phyloP scores from a whole-genome alignment of 2,888 invertebrate species.

The Tubulanus polymorphus region DNA sequence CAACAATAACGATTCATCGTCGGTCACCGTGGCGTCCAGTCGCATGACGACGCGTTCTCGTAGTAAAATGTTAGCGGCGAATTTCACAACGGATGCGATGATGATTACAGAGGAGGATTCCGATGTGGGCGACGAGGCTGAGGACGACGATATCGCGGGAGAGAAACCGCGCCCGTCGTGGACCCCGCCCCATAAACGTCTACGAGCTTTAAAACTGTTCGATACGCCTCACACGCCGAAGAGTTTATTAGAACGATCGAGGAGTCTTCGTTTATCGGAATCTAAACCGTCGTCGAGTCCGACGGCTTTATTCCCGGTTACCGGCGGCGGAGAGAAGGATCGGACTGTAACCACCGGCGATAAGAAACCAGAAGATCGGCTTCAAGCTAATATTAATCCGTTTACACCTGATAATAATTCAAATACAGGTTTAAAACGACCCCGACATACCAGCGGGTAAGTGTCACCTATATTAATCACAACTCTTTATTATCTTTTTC shows the following conservation, averaged over 20 bases:
- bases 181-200: conserved; percentile 56
- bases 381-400: conserved; percentile 70
- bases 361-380: no score
- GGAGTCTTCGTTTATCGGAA: no score
- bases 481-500: no score
- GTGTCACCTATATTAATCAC: no score
- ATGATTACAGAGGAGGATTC: background rate
- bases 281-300: background rate
- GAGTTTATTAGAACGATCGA: conserved; percentile 67
- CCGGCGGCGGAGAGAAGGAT: conserved; percentile 53
- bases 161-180: no score
- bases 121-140: conserved; percentile 3
- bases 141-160: conserved; percentile 4
- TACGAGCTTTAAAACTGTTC: conserved; percentile 63
- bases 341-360: conserved; percentile 4
- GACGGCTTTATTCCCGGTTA: background rate
- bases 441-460: no score
- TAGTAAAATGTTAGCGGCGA: background rate
- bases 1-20: no score
- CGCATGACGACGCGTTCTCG: background rate
- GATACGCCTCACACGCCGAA: conserved; percentile 84
- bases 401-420: conserved; percentile 56
- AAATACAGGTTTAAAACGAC: no score
- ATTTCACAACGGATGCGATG: background rate
- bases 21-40: conserved; percentile 1